Evolutionary conservation across 1,140 invertebrate species (phyloP).

Genomic region (Hyphantria cunea): DNA sequence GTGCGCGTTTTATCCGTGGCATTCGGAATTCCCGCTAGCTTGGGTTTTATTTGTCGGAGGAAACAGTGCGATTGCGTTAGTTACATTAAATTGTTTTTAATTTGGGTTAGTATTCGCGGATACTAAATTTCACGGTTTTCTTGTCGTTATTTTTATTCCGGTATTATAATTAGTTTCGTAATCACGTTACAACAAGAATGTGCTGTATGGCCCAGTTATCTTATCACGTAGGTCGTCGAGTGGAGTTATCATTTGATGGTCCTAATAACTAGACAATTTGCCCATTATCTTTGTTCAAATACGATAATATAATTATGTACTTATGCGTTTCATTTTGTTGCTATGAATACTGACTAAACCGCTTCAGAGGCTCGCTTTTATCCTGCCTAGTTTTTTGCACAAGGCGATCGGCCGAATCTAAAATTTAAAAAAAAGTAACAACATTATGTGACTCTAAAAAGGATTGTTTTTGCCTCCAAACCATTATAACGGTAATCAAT

Average conservation of each 20-base stretch:
- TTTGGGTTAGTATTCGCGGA: constrained; percentile 13
- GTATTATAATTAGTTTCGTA: neutral
- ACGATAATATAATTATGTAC: no score
- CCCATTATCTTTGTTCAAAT: no score
- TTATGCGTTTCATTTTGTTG: no score
- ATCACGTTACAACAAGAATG: neutral
- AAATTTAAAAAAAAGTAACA: no score
- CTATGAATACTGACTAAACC: no score
- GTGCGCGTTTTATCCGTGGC: constrained; percentile 26
- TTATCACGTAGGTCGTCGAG: neutral
- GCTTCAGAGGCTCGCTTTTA: no score
- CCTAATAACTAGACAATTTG: no score
- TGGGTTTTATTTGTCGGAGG: constrained; percentile 31
- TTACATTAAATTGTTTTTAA: neutral
- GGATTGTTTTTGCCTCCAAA: no score
- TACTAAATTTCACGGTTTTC: constrained; percentile 19
- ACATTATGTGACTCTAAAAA: no score
- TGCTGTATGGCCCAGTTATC: constrained; percentile 1
- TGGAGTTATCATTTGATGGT: neutral
- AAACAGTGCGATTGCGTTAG: constrained; percentile 20
- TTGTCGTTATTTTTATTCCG: constrained; percentile 1
- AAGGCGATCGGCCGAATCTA: no score
- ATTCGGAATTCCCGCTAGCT: constrained; percentile 32
- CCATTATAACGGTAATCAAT: neutral
- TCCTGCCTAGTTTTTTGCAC: no score